phyloP scores from a whole-genome alignment of 2,113 vertebrate genomes.

The Caretta caretta region DNA sequence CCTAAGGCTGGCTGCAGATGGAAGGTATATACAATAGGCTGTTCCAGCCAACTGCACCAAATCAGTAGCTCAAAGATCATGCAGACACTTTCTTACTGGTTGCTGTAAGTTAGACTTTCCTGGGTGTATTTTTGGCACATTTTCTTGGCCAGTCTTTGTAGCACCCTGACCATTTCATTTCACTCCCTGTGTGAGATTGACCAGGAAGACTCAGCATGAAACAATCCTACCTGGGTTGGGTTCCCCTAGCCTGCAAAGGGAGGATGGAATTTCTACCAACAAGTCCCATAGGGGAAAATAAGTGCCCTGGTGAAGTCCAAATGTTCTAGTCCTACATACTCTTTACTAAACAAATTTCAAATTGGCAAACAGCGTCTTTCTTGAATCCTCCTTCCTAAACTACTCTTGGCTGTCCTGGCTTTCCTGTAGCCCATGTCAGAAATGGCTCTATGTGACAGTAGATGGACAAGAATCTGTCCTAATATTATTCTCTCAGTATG shows the following conservation, averaged over 20 bases:
- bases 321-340: background rate
- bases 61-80: background rate
- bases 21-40: background rate
- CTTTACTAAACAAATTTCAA: background rate
- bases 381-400: background rate
- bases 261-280: background rate
- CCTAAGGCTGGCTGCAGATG: background rate
- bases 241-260: background rate
- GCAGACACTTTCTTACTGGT: background rate
- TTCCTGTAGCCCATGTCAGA: background rate
- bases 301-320: background rate
- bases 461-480: background rate
- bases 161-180: background rate
- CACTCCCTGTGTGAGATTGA: background rate
- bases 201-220: background rate
- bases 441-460: background rate
- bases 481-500: background rate
- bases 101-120: background rate
- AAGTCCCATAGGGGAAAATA: background rate
- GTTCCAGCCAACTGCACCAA: background rate
- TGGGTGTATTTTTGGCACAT: background rate
- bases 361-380: background rate
- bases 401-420: background rate
- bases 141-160: background rate
- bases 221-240: background rate